Evolutionary conservation across 2,113 vertebrate genomes (phyloP), one percentile per base, ranked within the genome.

Genomic region (Tragelaphus scriptus): DNA sequence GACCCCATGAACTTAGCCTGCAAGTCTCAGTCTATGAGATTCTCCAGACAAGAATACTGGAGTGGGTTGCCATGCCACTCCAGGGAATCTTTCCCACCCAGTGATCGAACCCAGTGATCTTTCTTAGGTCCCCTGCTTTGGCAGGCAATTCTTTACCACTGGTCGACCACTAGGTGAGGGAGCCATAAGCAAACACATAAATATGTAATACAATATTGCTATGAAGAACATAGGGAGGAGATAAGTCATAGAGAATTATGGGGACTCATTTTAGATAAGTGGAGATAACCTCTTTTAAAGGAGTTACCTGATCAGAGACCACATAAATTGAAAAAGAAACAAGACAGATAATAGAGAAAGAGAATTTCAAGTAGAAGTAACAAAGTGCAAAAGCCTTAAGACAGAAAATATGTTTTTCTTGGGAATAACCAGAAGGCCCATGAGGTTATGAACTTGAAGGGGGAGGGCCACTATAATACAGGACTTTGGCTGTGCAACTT

Each of bases 151-250:
- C 21, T 77, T 77, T 25, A 77, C 36, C 71, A 77, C 36, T 44
- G 71, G 36, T 44, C 71, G 23, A 40, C 21, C 36, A 26, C n/a
- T 14, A 51, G 13, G 13, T 56, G 19, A 6, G 2, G 17, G 26
- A 53, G 9, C 53, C 2, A n/a, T 3, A 59, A 51, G 49, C 40
- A 44, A 23, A 47, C 10, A 26, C 4, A 8, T 28, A 68, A 40
- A 28, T 1, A 14, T 40, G 16, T 36, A 26, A 26, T 28, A 26
- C 81, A 17, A 6, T 17, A 10, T 2, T 4, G 1, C 26, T 16
- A 3, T 8, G 15, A 36, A 32, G 5, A 61, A 23, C 16, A 15
- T 28, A 75, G 15, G n/a, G 8, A 49, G 3, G 16, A 58, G 4
- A 28, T 49, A 28, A 25, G 32, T 23, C 36, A 17, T 2, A 3